Evolutionary conservation across 2,113 vertebrate genomes (phyloP).

Genomic region (Lagopus muta): DNA sequence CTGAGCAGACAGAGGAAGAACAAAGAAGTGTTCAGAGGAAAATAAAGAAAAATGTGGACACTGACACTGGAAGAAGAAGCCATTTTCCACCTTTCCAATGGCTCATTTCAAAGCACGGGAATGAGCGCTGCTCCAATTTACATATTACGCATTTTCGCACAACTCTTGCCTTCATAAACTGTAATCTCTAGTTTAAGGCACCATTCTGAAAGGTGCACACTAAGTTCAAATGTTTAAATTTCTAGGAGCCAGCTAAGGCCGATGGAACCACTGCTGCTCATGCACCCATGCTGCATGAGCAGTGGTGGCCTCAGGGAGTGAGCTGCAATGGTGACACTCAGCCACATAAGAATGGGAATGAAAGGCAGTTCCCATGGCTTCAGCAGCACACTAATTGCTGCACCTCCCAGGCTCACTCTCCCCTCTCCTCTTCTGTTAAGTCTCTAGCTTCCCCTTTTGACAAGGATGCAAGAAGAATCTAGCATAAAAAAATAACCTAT

Average conservation of each 20-base stretch:
- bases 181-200: neutral
- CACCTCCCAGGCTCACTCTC: neutral
- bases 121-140: neutral
- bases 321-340: rapidly evolving
- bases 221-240: neutral
- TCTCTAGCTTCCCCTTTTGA: neutral
- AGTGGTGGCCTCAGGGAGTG: rapidly evolving
- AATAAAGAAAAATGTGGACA: neutral
- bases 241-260: neutral
- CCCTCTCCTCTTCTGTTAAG: neutral
- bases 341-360: rapidly evolving
- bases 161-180: neutral
- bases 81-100: neutral
- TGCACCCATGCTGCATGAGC: neutral
- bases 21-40: neutral
- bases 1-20: neutral
- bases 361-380: neutral
- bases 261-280: neutral
- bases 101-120: neutral
- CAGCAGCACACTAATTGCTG: rapidly evolving
- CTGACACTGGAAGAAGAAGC: neutral
- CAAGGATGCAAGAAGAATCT: neutral
- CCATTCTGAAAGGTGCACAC: neutral
- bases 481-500: neutral
- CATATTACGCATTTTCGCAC: neutral